Evolutionary conservation across 2,113 vertebrate genomes (phyloP), one percentile per base, ranked within the genome.

Genomic region (Ahaetulla prasina): DNA sequence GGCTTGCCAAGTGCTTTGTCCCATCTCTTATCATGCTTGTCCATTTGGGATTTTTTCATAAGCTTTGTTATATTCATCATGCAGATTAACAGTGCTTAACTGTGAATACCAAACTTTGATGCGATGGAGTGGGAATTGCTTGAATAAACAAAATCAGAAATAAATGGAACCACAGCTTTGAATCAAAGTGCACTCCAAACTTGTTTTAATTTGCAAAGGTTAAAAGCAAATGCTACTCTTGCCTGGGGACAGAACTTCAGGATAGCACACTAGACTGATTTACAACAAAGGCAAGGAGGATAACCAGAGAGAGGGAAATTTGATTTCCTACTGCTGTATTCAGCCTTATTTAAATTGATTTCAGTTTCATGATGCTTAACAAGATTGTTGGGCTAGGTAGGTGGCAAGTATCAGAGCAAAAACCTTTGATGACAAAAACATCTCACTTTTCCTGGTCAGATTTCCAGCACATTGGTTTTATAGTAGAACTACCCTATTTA

Each of bases 91-190:
- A 10, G 94, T 92, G 94, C 94, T 93, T 95, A 95, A 96, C 95
- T 95, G 96, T 94, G 96, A 97, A 86, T 95, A 95, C 91, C 94
- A 96, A 96, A 97, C 95, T 96, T 95, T 96, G 96, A 96, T 96
- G 95, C 92, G 93, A 93, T 93, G 91, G 94, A 94, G 94, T 94
- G 96, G 95, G 97, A 96, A 96, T 96, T 96, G 91, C 93, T 89
- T 95, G 94, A 95, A 95, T 96, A 97, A 96, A 96, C 94, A 95
- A 95, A 95, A 95, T 95, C 94, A 94, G 93, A 90, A 96, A 94
- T 95, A 96, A 96, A 95, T 95, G 94, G 94, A 97, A 94, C 84
- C 93, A 94, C 93, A 52, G 93, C 91, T 95, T 92, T 91, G 92
- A 96, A 96, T 86, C 91, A 89, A 93, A 94, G 90, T 95, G 94